Conservation (phyloP, 2,797 vertebrate species). For the Sebastes reedi region DNA sequence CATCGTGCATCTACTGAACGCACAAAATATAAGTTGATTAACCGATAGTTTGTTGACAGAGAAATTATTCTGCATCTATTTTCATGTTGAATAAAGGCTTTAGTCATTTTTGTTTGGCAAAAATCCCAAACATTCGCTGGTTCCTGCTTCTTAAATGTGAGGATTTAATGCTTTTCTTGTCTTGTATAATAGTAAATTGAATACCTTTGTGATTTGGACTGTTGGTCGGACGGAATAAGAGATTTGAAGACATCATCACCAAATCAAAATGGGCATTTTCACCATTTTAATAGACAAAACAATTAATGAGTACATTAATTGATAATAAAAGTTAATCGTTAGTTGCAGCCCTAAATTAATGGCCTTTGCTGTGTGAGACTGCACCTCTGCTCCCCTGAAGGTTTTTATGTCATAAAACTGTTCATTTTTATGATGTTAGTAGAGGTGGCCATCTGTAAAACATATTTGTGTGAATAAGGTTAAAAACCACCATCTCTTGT, state of each 20-base stretch:
- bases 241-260: not conserved
- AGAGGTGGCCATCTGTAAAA: conserved; percentile 1
- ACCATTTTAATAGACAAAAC: not conserved
- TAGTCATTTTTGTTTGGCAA: not conserved
- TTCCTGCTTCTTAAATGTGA: not conserved
- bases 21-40: not conserved
- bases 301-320: not conserved
- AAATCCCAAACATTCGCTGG: not conserved
- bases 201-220: not conserved
- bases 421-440: conserved; percentile 31
- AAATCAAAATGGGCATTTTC: too few species aligned
- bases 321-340: not conserved
- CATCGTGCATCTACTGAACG: not conserved
- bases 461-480: conserved; percentile 10
- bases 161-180: not conserved
- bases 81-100: not conserved
- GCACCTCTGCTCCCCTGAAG: not conserved
- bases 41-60: not conserved
- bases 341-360: not conserved
- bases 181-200: not conserved
- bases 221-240: not conserved
- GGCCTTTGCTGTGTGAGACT: not conserved
- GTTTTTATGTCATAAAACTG: conserved; percentile 23
- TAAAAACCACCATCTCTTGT: conserved; percentile 9
- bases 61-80: not conserved